Conservation (phyloP, 2,797 vertebrate species). For the Acanthiza pusilla region DNA sequence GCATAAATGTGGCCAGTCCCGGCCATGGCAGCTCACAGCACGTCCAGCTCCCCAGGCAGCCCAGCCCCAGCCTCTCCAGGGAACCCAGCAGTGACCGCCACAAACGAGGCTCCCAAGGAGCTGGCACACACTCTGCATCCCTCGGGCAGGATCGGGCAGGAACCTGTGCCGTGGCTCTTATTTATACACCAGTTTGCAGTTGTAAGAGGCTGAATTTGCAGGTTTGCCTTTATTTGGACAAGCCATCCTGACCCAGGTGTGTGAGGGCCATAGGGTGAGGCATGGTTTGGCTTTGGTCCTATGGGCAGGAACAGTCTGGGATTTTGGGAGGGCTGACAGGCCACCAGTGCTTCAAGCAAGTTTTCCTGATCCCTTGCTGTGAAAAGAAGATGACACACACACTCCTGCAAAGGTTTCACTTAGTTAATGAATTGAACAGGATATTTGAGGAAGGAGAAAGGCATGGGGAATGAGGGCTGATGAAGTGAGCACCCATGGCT, state of each 20-base stretch:
- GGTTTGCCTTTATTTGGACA: not conserved
- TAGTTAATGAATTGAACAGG: not conserved
- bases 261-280: not conserved
- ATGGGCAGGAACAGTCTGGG: not conserved
- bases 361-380: not conserved
- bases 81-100: not conserved
- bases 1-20: conserved; percentile 50
- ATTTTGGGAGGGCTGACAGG: not conserved
- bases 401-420: not conserved
- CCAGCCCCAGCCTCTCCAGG: not conserved
- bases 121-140: not conserved
- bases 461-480: not conserved
- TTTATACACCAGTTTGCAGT: not conserved
- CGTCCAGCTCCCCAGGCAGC: not conserved
- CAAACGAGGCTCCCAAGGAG: not conserved
- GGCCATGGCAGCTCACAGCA: not conserved
- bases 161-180: not conserved
- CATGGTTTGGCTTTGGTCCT: not conserved
- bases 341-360: not conserved
- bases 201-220: not conserved
- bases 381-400: not conserved
- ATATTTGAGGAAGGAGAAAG: not conserved
- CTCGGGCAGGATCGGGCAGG: not conserved
- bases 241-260: not conserved
- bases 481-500: not conserved